phyloP scores from a whole-genome alignment of 2,113 vertebrate species.

The Pampusana beccarii region DNA sequence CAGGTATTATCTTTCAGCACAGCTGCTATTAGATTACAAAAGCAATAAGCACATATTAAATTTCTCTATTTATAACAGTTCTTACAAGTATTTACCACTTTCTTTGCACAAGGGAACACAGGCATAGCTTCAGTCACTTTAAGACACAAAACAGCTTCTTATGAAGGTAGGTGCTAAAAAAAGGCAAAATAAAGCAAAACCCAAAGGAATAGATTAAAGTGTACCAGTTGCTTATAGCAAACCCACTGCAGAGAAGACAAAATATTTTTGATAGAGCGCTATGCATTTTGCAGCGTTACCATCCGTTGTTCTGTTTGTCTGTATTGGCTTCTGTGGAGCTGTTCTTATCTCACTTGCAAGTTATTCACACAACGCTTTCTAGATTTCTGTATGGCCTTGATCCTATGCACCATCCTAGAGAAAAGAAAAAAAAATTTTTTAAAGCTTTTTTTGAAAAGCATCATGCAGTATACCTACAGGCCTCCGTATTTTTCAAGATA shows the following conservation, averaged over 20 bases:
- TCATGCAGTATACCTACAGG: background rate
- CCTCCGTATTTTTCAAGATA: background rate
- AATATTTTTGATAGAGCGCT: background rate
- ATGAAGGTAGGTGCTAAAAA: background rate
- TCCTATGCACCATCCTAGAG: background rate
- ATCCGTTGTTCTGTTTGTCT: background rate
- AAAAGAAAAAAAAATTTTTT: background rate
- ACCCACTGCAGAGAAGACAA: background rate
- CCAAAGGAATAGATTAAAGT: background rate
- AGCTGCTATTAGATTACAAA: background rate
- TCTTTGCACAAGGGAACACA: background rate
- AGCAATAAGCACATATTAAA: background rate
- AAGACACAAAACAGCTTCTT: background rate
- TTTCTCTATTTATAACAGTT: background rate
- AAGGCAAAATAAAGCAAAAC: background rate
- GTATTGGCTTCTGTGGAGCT: background rate
- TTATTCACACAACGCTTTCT: background rate
- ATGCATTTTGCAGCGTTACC: background rate
- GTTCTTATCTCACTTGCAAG: background rate
- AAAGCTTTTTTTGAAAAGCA: background rate
- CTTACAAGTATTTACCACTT: background rate
- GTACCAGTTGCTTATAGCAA: background rate
- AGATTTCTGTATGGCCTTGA: background rate
- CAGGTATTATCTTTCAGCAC: conserved; percentile 24
- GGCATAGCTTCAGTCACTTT: background rate